Evolutionary conservation across 1,140 invertebrate species (phyloP).

Genomic region (Drosophila lacertosa): DNA sequence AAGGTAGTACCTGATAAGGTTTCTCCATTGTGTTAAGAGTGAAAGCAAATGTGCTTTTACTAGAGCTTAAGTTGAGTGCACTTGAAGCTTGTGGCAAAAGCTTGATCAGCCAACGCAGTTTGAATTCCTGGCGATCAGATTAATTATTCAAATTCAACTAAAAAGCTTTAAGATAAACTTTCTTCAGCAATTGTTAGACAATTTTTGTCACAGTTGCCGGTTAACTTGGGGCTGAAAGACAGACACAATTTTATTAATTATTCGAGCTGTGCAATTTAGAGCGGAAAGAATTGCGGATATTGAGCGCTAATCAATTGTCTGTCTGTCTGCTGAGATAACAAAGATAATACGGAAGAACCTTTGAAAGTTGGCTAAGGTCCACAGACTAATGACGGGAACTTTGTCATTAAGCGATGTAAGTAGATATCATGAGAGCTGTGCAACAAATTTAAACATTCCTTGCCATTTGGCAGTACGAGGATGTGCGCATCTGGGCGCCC

Average conservation of each 20-base stretch:
- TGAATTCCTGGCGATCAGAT: neutral
- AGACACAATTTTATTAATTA: neutral
- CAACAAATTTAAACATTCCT: neutral
- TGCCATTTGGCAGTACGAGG: conserved; percentile 77
- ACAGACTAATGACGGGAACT: conserved; percentile 41
- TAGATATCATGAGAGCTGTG: neutral
- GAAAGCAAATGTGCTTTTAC: too few relatives aligned
- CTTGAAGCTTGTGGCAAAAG: neutral
- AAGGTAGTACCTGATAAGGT: neutral
- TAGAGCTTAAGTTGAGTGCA: too few relatives aligned
- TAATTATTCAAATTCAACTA: neutral
- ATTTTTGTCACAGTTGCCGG: neutral
- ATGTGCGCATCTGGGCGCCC: conserved; percentile 87
- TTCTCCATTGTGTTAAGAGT: too few relatives aligned
- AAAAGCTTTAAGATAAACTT: neutral
- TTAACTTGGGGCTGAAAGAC: conserved; percentile 5
- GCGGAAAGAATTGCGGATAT: neutral
- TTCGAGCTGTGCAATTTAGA: neutral
- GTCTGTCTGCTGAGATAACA: conserved; percentile 1
- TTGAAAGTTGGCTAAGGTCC: conserved; percentile 18
- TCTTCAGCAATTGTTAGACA: neutral
- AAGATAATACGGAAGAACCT: conserved; percentile 10
- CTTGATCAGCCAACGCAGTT: neutral
- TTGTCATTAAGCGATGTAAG: conserved; percentile 61
- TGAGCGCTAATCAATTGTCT: neutral